Percentiles rank a stretch among this genome's conserved stretches.
Evolutionary conservation across 2,113 vertebrate genomes (phyloP).

Genomic region (Eurypyga helias): DNA sequence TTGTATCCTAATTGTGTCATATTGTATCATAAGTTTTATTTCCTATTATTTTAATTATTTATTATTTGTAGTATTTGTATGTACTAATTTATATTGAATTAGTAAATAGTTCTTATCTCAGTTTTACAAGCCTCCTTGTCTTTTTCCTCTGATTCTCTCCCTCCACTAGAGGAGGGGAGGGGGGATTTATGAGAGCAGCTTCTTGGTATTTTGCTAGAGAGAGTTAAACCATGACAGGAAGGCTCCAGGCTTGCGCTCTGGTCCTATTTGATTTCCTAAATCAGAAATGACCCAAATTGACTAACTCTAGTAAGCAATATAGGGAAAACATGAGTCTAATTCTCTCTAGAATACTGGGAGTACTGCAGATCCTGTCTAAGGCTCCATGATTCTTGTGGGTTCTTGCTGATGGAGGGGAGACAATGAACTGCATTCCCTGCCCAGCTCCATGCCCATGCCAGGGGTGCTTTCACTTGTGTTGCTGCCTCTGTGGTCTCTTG

Average conservation of each 20-base stretch:
- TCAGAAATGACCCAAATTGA: neutral
- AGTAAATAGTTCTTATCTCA: too few relatives aligned
- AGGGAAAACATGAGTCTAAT: neutral
- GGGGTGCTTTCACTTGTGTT: neutral
- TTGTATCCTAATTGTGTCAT: too few relatives aligned
- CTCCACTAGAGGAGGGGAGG: too few relatives aligned
- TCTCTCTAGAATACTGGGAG: neutral
- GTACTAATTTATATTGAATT: too few relatives aligned
- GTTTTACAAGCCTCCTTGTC: too few relatives aligned
- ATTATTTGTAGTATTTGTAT: too few relatives aligned
- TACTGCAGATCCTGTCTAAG: neutral
- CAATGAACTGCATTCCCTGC: neutral
- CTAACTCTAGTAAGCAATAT: neutral
- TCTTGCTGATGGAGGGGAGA: neutral
- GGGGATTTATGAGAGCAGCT: too few relatives aligned
- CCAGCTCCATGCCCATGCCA: neutral
- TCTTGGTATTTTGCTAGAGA: too few relatives aligned
- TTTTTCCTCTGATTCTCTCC: too few relatives aligned
- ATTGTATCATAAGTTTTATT: too few relatives aligned
- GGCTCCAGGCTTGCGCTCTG: neutral
- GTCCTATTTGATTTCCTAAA: neutral
- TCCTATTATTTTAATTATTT: too few relatives aligned
- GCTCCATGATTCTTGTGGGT: neutral
- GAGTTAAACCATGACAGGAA: neutral
- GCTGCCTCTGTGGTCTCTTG: neutral